phyloP scores from a whole-genome alignment of 2,888 invertebrate species.

The Cylloceria caligata region DNA sequence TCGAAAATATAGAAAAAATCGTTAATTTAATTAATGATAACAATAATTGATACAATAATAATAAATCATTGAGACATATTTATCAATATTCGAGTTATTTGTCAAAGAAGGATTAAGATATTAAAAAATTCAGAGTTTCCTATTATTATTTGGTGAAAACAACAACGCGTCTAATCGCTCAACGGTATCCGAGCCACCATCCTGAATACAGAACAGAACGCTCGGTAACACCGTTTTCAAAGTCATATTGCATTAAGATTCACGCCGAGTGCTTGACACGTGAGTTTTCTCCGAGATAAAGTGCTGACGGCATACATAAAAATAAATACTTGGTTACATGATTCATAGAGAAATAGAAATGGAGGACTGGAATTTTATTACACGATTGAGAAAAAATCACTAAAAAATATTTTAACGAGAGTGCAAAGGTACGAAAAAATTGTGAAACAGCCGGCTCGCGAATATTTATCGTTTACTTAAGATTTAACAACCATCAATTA shows the following conservation, averaged over 20 bases:
- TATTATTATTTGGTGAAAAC: background rate
- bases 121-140: no score
- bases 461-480: background rate
- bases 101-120: no score
- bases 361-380: background rate
- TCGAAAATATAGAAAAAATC: no score
- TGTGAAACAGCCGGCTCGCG: background rate
- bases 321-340: background rate
- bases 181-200: conserved; percentile 37
- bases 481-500: conserved; percentile 8
- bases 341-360: conserved; percentile 10
- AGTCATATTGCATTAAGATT: conserved; percentile 54
- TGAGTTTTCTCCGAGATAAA: conserved; percentile 53
- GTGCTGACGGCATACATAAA: background rate
- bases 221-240: conserved; percentile 33
- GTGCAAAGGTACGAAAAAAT: conserved; percentile 5
- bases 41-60: no score
- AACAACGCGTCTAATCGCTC: conserved; percentile 5
- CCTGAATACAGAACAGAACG: conserved; percentile 52
- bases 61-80: no score
- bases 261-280: conserved; percentile 48
- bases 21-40: no score
- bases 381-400: background rate
- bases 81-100: no score
- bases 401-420: conserved; percentile 4